These are phyloP conservation scores for Planococcus citri DNA, from an alignment of 1,140 invertebrate species.

Conservation along the genomic window DNA sequence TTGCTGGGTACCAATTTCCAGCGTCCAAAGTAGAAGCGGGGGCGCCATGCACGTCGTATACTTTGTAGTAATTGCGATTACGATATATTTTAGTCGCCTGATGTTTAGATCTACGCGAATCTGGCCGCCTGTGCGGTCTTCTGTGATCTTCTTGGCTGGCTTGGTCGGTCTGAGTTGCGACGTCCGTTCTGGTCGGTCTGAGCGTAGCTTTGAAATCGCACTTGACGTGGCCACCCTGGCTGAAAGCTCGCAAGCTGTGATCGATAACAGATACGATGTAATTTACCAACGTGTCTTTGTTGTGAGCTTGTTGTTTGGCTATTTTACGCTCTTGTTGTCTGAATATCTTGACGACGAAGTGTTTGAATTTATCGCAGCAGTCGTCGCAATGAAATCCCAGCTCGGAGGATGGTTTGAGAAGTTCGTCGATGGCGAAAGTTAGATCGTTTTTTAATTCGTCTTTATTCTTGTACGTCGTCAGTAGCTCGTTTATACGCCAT, in stretches of 20 bases:
- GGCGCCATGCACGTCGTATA: neutral
- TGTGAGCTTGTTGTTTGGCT: neutral
- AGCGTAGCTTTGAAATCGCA: neutral
- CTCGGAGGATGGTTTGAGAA: neutral
- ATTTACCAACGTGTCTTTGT: neutral
- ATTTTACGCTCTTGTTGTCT: constrained; percentile 3
- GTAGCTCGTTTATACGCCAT: neutral
- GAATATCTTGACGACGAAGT: neutral
- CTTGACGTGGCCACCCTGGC: neutral
- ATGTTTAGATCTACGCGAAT: neutral
- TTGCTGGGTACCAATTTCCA: neutral
- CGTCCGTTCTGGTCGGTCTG: neutral
- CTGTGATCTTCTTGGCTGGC: neutral
- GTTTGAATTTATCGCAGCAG: neutral
- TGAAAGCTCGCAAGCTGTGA: neutral
- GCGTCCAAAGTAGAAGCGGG: too few species aligned
- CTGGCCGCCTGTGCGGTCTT: neutral
- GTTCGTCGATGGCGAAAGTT: neutral
- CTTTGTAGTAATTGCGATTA: neutral
- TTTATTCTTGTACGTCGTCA: neutral
- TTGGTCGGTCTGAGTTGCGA: neutral
- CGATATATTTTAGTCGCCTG: neutral
- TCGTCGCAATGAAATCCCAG: constrained; percentile 9
- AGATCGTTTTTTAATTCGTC: neutral
- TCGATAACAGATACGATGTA: neutral